Base-by-base conservation (phyloP, 2,113 vertebrate genomes). In the Hucho hucho region DNA sequence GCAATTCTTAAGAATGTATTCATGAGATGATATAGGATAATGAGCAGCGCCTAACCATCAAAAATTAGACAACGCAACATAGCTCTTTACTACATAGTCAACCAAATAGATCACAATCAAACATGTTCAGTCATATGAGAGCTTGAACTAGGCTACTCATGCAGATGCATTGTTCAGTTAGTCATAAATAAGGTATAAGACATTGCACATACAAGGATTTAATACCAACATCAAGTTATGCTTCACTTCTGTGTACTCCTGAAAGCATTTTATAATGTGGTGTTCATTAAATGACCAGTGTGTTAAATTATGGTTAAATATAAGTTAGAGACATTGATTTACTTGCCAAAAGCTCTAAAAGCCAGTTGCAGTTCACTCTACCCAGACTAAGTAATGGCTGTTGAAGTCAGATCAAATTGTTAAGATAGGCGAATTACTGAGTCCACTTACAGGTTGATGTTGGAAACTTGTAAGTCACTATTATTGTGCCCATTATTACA, bases 401-500 rank as follows among this genome's bases (percentile, higher is more conserved):
- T 37, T 4, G 72, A 67, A 65, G 64, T 75, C 43, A 73, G 28
- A 43, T 43, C 9, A 11, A 43, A 43, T 11, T 43, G 37, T 43
- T 11, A 43, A 43, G 7, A 43, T 43, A 43, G 37, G 2, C 2
- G 37, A 43, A 43, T 43, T 43, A 43, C 37, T 43, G 37, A 43
- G 37, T 43, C 37, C 0, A 3, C 37, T 43, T 43, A 12, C 37
- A 43, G 37, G 37, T 43, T 43, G 9, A 43, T 43, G 37, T 43
- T 43, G 37, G 37, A 43, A 43, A 43, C 9, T 43, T 43, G 9
- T 43, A 9, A 43, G 9, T 43, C 37, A 11, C 37, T 43, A 12
- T 43, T 2, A 43, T 43, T 43, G 37, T 43, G 37, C 9, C 37
- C 37, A 43, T 89, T 82, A 86, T 85, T 84, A 75, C 78, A 72